A percentile compares a stretch with the other conserved stretches of the same genome.
These are phyloP conservation scores for Venturia canescens DNA, from an alignment of 1,140 invertebrate species.

Conservation along the genomic window DNA sequence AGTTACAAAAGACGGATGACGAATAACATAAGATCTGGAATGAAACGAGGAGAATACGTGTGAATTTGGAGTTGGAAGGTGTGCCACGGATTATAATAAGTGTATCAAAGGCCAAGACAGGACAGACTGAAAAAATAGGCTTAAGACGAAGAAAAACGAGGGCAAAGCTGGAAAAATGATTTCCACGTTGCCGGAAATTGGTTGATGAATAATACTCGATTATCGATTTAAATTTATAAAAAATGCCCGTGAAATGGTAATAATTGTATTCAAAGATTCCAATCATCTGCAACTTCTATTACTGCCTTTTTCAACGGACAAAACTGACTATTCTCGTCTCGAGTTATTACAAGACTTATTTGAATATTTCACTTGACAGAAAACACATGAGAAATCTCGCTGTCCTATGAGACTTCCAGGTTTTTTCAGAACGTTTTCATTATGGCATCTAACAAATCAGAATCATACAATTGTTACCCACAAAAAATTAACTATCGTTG, in stretches of 20 bases:
- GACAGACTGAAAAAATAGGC: constrained; percentile 39
- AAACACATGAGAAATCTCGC: too few relatives aligned
- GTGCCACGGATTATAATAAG: constrained; percentile 68
- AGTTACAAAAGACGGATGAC: constrained; percentile 73
- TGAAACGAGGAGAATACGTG: constrained; percentile 72
- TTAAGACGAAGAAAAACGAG: constrained; percentile 24
- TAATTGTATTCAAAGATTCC: constrained; percentile 32
- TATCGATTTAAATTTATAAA: constrained; percentile 11
- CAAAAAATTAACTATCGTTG: too few relatives aligned
- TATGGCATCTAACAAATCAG: too few relatives aligned
- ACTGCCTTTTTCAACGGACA: too few relatives aligned
- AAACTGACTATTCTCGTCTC: too few relatives aligned
- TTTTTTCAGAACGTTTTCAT: too few relatives aligned
- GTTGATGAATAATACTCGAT: constrained; percentile 31
- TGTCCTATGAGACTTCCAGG: too few relatives aligned
- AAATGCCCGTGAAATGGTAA: not conserved
- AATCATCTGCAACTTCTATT: too few relatives aligned
- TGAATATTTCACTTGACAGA: too few relatives aligned
- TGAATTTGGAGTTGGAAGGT: constrained; percentile 62
- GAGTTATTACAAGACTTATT: too few relatives aligned
- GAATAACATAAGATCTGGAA: constrained; percentile 65
- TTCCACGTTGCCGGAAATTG: not conserved
- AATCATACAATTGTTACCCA: too few relatives aligned
- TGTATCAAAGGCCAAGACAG: constrained; percentile 44
- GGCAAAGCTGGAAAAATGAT: constrained; percentile 5